Evolutionary conservation across 2,888 invertebrate species (phyloP), one percentile per base, ranked within the genome.

Genomic region (Hydroisotoma schaefferi): DNA sequence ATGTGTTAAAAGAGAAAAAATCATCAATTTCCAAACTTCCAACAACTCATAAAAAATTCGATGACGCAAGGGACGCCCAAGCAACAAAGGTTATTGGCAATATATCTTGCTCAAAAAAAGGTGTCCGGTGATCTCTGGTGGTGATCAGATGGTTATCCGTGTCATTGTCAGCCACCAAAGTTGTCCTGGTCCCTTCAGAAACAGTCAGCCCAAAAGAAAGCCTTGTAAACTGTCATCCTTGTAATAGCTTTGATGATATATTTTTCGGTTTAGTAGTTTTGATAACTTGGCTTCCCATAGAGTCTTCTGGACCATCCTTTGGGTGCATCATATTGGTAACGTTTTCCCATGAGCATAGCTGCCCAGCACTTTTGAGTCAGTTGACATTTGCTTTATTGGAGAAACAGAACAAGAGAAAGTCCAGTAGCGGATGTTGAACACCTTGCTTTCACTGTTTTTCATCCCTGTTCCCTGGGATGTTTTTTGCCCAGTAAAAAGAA

Each of bases 351-450:
- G n/a, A n/a, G n/a, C n/a, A n/a, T n/a, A n/a, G n/a, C n/a, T n/a
- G 33, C 33, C 15, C 8, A 15, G 8, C 33, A 33, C 33, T 33
- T 43, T 43, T 43, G 12, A 15, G 43, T 33, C 33, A 33, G 33
- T 33, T 8, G 33, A 15, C 33, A 33, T 8, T 33, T 8, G 18
- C n/a, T 18, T 5, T 22, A 47, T 8, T 22, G 48, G 15, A 27
- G 28, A 44, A 54, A 48, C 22, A 54, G 47, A 53, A 52, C 23
- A 47, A 52, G 25, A 49, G 55, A 55, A 26, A 53, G 28, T 37
- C 46, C 52, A 52, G 51, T 57, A 40, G 43, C 43, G 61, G 61
- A 61, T 64, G 60, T 55, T 57, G 49, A 55, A 61, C 64, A 64
- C 65, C 64, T 61, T 65, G 65, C 57, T 54, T 54, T 43, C 28